Base-by-base conservation (phyloP, 2,888 invertebrate species). In the Penaeus monodon region DNA sequence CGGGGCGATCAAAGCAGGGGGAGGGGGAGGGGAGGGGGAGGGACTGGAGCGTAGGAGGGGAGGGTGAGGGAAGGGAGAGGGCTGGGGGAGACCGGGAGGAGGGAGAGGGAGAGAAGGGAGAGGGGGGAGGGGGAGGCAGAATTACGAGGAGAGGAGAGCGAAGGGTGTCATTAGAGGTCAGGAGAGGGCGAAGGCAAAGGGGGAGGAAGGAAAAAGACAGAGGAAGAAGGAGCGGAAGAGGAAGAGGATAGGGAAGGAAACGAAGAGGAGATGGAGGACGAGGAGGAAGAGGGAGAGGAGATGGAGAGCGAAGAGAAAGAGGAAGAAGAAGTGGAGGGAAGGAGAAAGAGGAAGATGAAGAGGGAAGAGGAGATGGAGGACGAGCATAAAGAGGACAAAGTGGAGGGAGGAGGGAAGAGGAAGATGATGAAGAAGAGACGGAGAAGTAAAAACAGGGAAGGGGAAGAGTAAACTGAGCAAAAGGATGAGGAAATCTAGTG, bases 81-180 rank as follows among this genome's bases (percentile, higher is more conserved):
- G 17, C 1, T 10, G n/a, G 17, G 1, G 17, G n/a, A 24, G 70
- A 22, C 0, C 1, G 70, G 22, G 10, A 17, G 17, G 29, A 17
- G 17, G n/a, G 70, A 17, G 29, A 17, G 70, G 22, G 29, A 17
- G 29, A 22, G 70, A 24, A 22, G 24, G 29, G 22, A 70, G 22
- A 6, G 70, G 29, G 29, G 70, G 29, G 24, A 29, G 70, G 29
- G 7, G 29, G 70, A 29, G 29, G n/a, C 27, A 17, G 14, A 29
- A 70, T 27, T 27, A 70, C n/a, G 70, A 24, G 70, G 29, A 17
- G 29, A 70, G 70, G 70, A 70, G 70, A 29, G 29, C 4, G 70
- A 70, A 70, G 70, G 29, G 70, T 70, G 70, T 70, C 70, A 70
- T 70, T 70, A 70, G 70, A 29, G 29, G 70, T 12, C 17, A 29